Base-by-base conservation (phyloP, 2,888 invertebrate genomes). In the Cotesia congregata region DNA sequence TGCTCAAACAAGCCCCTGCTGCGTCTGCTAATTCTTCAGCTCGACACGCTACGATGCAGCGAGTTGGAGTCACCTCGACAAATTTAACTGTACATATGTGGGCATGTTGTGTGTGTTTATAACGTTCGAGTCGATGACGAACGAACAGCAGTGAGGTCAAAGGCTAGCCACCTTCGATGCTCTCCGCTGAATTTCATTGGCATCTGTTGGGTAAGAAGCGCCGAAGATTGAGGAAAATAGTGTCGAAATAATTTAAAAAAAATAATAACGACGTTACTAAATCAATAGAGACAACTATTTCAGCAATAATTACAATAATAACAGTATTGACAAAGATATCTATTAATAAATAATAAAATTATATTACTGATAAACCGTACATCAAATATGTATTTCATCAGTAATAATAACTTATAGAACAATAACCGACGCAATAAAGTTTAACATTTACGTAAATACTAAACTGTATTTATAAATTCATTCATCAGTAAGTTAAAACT, bases 101-200 rank as follows among this genome's bases (percentile, higher is more conserved):
- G 39, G 50, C 62, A 30, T 5, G 68, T 17, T 61, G 65, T 15
- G 50, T 1, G 30, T 30, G 30, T 30, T 30, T 3, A 64, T 38
- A 17, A 65, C 41, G 39, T 9, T 50, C 6, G 75, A 67, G 70
- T 40, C 69, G 75, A 75, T 65, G 73, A 67, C 59, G 59, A 73
- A 65, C 71, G 15, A 60, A 50, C 50, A 50, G 62, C 4, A 15
- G 67, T 65, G 50, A 73, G 67, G 73, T 73, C 67, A 73, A 73
- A 73, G 73, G 73, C 73, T 73, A 67, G 65, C 60, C 67, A 73
- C 73, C 73, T 73, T 20, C 41, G 41, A 30, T 65, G 17, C 20
- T 67, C 30, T 65, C 73, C 20, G 67, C 41, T 39, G 62, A 12
- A 50, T 73, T 73, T 67, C 50, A 73, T 73, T 65, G 67, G 59